These are phyloP conservation scores for Rhinogobio ventralis DNA, from an alignment of 2,797 vertebrate genomes.

Conservation along the genomic window DNA sequence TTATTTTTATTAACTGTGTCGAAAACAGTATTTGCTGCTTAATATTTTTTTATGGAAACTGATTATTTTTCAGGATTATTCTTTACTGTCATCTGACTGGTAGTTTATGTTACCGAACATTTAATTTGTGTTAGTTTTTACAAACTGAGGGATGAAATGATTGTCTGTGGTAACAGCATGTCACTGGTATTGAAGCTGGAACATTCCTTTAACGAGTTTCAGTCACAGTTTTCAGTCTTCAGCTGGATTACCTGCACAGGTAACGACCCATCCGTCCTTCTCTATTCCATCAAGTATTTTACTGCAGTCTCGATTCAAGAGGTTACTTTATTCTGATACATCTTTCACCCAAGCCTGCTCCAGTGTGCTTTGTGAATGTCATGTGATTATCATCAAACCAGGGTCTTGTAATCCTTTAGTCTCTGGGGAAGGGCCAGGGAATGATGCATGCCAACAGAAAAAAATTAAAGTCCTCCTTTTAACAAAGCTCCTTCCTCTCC, in stretches of 20 bases:
- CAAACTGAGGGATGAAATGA: no score
- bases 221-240: conserved; percentile 16
- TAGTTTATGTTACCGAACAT: background rate
- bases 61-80: no score
- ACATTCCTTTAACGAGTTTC: background rate
- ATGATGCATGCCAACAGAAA: background rate
- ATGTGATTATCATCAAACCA: background rate
- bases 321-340: background rate
- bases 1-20: background rate
- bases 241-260: background rate
- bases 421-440: conserved; percentile 67
- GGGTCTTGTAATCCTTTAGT: background rate
- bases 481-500: conserved; percentile 81
- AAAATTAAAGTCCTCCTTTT: conserved; percentile 78
- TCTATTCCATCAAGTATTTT: background rate
- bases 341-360: background rate
- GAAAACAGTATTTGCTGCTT: background rate
- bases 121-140: background rate
- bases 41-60: background rate
- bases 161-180: background rate
- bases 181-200: background rate
- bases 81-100: no score
- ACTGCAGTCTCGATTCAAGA: background rate
- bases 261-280: background rate
- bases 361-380: background rate